phyloP scores from a whole-genome alignment of 2,113 vertebrate species.

The Pandion haliaetus region DNA sequence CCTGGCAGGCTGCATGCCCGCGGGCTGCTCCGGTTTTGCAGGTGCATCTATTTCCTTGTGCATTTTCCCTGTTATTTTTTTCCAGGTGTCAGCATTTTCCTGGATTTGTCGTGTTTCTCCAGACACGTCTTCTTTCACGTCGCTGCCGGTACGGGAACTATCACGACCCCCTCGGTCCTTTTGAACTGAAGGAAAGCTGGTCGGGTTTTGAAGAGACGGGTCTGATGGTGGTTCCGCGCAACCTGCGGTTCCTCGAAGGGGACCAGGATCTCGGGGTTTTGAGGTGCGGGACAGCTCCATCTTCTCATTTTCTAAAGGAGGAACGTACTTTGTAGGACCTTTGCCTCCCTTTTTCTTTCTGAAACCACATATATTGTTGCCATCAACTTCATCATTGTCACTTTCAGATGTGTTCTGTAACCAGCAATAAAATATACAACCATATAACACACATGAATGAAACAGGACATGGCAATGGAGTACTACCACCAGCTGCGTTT shows the following conservation, averaged over 20 bases:
- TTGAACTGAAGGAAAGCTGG: neutral
- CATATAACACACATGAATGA: conserved; percentile 10
- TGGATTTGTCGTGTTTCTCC: neutral
- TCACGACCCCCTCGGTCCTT: neutral
- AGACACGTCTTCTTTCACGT: neutral
- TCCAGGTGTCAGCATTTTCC: neutral
- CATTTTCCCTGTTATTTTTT: neutral
- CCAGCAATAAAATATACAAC: conserved; percentile 63
- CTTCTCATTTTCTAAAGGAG: conserved; percentile 69
- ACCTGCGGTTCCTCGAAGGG: neutral
- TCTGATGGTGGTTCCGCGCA: neutral
- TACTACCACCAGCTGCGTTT: neutral
- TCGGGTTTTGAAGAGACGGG: conserved; percentile 32
- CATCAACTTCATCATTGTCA: conserved; percentile 81
- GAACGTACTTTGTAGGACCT: conserved; percentile 51
- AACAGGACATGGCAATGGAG: neutral
- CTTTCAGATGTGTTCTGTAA: conserved; percentile 73
- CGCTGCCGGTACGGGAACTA: neutral
- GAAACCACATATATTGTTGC: conserved; percentile 74
- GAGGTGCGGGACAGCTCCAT: conserved; percentile 37
- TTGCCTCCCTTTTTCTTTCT: conserved; percentile 77
- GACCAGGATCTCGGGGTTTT: conserved; percentile 38
- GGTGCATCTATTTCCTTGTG: neutral
- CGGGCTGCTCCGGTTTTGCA: neutral
- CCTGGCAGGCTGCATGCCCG: accelerated